Conservation (phyloP, 1,140 invertebrate genomes). For the Drosophila tropicalis region DNA sequence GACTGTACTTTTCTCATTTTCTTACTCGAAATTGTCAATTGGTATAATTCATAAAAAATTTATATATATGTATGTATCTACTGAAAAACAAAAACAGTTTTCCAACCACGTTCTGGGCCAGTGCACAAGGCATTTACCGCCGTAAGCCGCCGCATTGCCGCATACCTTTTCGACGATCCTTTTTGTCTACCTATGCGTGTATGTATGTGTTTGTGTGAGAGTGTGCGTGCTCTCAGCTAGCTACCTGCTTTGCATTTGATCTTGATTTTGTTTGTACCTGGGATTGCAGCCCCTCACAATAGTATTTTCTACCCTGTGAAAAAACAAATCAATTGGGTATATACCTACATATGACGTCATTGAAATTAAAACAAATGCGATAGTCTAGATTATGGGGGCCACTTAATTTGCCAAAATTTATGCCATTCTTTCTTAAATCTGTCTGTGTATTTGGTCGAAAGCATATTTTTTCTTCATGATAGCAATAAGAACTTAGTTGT, state of each 20-base stretch:
- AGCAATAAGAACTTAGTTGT: no score
- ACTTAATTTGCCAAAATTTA: no score
- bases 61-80: background rate
- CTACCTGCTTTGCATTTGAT: constrained; percentile 63
- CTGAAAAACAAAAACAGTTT: constrained; percentile 56
- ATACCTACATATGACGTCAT: background rate
- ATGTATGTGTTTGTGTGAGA: constrained; percentile 16
- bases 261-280: constrained; percentile 64
- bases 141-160: constrained; percentile 15
- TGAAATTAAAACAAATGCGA: background rate
- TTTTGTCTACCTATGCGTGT: constrained; percentile 24
- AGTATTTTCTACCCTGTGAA: background rate
- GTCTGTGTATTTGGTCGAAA: no score
- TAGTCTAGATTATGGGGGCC: no score
- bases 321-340: background rate
- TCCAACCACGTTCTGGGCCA: constrained; percentile 76
- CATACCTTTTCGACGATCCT: constrained; percentile 34
- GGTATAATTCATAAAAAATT: constrained; percentile 58
- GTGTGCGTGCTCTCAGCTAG: constrained; percentile 40
- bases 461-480: no score
- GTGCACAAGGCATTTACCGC: constrained; percentile 48
- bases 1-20: constrained; percentile 69
- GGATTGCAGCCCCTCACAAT: constrained; percentile 14
- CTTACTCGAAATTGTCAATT: constrained; percentile 72
- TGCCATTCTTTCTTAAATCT: no score